Evolutionary conservation across 2,888 invertebrate species (phyloP).

Genomic region (Clostera curtula): DNA sequence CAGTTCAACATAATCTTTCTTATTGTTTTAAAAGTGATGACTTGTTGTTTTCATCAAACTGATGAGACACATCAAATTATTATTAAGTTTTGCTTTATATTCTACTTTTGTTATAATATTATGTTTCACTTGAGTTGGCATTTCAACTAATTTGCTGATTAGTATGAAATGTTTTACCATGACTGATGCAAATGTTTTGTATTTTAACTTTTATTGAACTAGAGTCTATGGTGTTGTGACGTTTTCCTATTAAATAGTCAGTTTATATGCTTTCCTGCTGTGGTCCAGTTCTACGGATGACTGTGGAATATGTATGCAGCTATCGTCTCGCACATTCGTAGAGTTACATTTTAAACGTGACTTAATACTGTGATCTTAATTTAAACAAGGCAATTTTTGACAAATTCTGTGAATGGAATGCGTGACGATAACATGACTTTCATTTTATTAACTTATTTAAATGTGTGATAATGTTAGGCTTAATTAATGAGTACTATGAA

Average conservation of each 20-base stretch:
- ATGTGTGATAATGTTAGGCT: slow-evolving; percentile 68
- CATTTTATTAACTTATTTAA: slow-evolving; percentile 61
- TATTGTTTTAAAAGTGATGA: slow-evolving; percentile 19
- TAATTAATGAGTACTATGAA: slow-evolving; percentile 51
- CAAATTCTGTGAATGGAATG: slow-evolving; percentile 59
- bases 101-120: slow-evolving; percentile 25
- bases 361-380: slow-evolving; percentile 75
- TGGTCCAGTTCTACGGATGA: slow-evolving; percentile 57
- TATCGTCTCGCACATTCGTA: slow-evolving; percentile 62
- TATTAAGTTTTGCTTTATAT: slow-evolving; percentile 12
- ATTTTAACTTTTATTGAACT: slow-evolving; percentile 30
- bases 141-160: slow-evolving; percentile 22
- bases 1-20: slow-evolving; percentile 28
- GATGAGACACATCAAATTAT: slow-evolving; percentile 11
- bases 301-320: slow-evolving; percentile 69
- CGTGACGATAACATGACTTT: slow-evolving; percentile 53
- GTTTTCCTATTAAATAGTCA: slow-evolving; percentile 41
- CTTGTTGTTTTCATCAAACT: slow-evolving; percentile 19
- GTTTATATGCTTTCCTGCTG: slow-evolving; percentile 40
- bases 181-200: slow-evolving; percentile 23
- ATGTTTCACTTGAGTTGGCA: slow-evolving; percentile 23
- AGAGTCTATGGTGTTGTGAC: slow-evolving; percentile 45
- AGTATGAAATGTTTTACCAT: slow-evolving; percentile 25
- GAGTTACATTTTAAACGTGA: slow-evolving; percentile 67
- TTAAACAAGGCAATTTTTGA: slow-evolving; percentile 69